phyloP scores from a whole-genome alignment of 2,797 vertebrate genomes.

The Mionectes olivaceus region DNA sequence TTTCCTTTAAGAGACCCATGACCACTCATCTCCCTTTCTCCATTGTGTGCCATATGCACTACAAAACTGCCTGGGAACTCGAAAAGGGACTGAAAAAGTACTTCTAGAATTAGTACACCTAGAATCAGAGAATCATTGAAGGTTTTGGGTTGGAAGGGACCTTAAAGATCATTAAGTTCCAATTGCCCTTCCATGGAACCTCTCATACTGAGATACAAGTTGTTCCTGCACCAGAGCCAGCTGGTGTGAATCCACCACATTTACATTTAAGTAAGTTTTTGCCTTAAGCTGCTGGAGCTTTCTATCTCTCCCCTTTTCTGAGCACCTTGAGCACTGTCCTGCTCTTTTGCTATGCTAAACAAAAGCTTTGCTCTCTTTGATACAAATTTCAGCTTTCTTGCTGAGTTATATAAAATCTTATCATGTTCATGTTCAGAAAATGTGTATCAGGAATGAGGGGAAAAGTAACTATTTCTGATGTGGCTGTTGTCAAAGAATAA shows the following conservation, averaged over 20 bases:
- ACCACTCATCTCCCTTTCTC: background rate
- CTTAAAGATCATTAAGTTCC: background rate
- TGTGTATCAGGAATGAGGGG: background rate
- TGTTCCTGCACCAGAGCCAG: background rate
- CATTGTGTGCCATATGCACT: rapidly evolving
- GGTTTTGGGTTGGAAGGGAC: background rate
- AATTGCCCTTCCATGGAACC: background rate
- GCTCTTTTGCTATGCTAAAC: background rate
- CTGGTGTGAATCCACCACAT: rapidly evolving
- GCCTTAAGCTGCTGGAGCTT: background rate
- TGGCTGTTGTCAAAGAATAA: background rate
- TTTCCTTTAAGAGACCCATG: background rate
- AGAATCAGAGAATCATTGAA: background rate
- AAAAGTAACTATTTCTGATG: background rate
- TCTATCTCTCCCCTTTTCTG: background rate
- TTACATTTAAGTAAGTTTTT: background rate
- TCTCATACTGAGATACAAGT: background rate
- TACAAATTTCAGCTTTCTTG: background rate
- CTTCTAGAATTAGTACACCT: background rate
- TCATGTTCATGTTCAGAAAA: background rate
- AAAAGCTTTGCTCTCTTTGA: background rate
- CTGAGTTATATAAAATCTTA: background rate
- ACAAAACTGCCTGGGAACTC: background rate
- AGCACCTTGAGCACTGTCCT: background rate
- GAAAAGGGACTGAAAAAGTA: background rate